Base-by-base conservation (phyloP, 2,797 vertebrate species). In the Poeciliopsis presidionis region DNA sequence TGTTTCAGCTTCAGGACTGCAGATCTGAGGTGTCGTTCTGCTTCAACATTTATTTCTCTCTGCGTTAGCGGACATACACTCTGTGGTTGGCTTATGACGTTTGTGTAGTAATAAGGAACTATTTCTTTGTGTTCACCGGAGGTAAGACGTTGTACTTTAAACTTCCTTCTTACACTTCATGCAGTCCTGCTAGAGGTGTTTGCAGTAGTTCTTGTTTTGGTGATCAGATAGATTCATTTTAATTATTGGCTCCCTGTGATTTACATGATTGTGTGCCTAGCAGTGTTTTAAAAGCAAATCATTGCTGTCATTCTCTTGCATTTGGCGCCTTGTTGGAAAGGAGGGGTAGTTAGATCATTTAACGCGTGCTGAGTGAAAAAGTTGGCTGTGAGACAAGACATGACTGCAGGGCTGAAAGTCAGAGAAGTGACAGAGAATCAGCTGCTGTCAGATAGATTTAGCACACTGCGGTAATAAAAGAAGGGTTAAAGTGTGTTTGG, bases 141-240 rank as follows among this genome's bases (percentile, higher is more conserved):
- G 93, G 90, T 91, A 91, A 89, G 90, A 84, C 43, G 33, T 53
- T 45, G 11, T 51, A 45, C 65, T 81, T 69, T 51, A 72, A 46
- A 79, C 77, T 73, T 61, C 63, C 16, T 16, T 12, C 47, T 14
- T 1, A 45, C 25, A 46, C 41, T 70, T 16, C n/a, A 70, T 69
- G 18, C 41, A 7, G 25, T 70, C 41, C 25, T 46, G 2, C 41
- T 45, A 14, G 28, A 70, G 39, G 39, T 43, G 65, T 14, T 5
- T 69, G 6, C n/a, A 46, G 13, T 45, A 14, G 22, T 14, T 55
- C 7, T 57, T n/a, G 13, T 43, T 16, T 8, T 41, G 13, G 33
- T 41, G 39, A 43, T 57, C 2, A n/a, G n/a, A 25, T 18, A 41
- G 4, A 55, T 39, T 28, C 8, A 43, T 43, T 74, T 59, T 5